Base-by-base conservation (phyloP, 2,113 vertebrate species). In the Oncorhynchus keta region DNA sequence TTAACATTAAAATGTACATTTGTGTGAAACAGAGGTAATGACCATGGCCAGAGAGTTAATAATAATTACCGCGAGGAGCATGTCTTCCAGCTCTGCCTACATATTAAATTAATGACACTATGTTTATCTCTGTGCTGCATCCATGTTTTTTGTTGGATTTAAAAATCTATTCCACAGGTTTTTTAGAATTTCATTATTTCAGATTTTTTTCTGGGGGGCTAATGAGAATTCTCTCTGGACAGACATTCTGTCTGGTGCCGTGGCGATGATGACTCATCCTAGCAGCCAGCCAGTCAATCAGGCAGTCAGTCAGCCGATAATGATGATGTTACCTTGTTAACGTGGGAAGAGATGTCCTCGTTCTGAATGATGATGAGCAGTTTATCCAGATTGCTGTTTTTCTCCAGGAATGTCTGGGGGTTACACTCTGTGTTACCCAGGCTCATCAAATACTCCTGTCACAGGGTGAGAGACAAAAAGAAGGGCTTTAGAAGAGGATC, bases 311-410 rank as follows among this genome's bases (percentile, higher is more conserved):
- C 48, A 39, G 5, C 77, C 72, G 57, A 20, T 32, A 67, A 13
- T 6, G 49, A 68, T 5, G 30, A 24, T 32, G 4, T 7, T 92
- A 98, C 97, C 97, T 95, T 97, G 89, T 99, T 96, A 91, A 99
- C 96, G 78, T 95, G 95, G 74, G 89, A 88, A 61, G 95, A 96
- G 45, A 98, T 99, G 90, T 99, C 97, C 94, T 98, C 95, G 73
- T 98, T 99, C 86, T 95, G 95, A 87, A 99, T 98, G 90, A 98
- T 97, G 91, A 99, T 96, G 79, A 94, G 93, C 80, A 97, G 93
- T 84, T 98, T 98, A 87, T 98, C 97, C 73, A 93, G 81, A 80
- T 86, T 85, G 85, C 89, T 88, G 85, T 93, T 95, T 90, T 91
- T 94, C 90, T 93, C 93, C 82, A 98, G 93, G 90, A 97, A 98